Evolutionary conservation across 2,113 vertebrate species (phyloP).

Genomic region (Chamaetylas fuelleborni): DNA sequence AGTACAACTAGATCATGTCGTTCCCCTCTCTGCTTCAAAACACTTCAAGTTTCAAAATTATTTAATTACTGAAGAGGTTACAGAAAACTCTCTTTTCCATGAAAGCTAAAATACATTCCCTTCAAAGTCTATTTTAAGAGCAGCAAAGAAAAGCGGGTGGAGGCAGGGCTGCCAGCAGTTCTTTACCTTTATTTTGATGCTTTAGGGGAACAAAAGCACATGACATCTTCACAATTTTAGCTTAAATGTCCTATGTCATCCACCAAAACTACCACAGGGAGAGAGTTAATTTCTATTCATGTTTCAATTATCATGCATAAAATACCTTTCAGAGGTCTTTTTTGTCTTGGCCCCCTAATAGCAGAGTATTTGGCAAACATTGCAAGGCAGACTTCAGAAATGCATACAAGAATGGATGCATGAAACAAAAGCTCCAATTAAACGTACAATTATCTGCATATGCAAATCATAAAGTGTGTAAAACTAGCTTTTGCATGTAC

Average conservation of each 20-base stretch:
- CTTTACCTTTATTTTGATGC: background rate
- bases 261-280: background rate
- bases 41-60: background rate
- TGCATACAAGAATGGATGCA: background rate
- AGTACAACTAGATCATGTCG: background rate
- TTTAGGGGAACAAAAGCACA: background rate
- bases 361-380: background rate
- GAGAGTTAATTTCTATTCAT: background rate
- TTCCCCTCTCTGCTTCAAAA: background rate
- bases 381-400: background rate
- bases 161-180: background rate
- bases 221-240: background rate
- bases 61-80: background rate
- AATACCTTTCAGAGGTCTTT: background rate
- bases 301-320: background rate
- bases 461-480: background rate
- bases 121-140: constrained; percentile 9
- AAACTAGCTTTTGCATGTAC: background rate
- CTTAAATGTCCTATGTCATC: background rate
- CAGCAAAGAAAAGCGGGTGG: background rate
- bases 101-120: background rate
- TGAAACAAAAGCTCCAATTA: constrained; percentile 2
- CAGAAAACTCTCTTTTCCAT: background rate
- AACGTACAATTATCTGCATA: background rate
- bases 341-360: background rate